phyloP scores from a whole-genome alignment of 2,888 invertebrate species.

The Sphecodes monilicornis region DNA sequence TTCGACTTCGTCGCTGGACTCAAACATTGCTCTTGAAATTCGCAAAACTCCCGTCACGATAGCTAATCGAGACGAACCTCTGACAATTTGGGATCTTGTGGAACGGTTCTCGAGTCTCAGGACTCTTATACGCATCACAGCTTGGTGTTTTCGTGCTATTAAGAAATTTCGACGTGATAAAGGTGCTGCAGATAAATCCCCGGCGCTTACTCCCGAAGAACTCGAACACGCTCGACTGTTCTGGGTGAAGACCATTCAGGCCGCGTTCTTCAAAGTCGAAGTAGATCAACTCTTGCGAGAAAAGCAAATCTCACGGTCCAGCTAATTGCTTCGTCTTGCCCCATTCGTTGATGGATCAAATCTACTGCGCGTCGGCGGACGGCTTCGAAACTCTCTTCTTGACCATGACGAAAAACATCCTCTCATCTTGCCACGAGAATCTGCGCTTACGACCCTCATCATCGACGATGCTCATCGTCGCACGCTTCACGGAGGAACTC shows the following conservation, averaged over 20 bases:
- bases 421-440: neutral
- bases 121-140: neutral
- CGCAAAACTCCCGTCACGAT: neutral
- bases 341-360: neutral
- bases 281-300: neutral
- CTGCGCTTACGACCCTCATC: neutral
- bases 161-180: neutral
- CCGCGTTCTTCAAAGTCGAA: neutral
- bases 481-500: neutral
- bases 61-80: fast-evolving
- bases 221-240: neutral
- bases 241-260: neutral
- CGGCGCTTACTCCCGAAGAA: neutral
- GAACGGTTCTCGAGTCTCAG: neutral
- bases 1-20: neutral
- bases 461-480: neutral
- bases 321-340: neutral
- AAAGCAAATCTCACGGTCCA: neutral
- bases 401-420: neutral
- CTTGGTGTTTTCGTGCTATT: neutral
- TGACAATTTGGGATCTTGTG: neutral
- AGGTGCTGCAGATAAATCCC: neutral
- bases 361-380: neutral
- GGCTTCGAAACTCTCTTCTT: neutral
- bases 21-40: neutral